A percentile compares a stretch with the other conserved stretches of the same genome.
Conservation (phyloP, 2,113 vertebrate genomes). For the Epinephelus lanceolatus region DNA sequence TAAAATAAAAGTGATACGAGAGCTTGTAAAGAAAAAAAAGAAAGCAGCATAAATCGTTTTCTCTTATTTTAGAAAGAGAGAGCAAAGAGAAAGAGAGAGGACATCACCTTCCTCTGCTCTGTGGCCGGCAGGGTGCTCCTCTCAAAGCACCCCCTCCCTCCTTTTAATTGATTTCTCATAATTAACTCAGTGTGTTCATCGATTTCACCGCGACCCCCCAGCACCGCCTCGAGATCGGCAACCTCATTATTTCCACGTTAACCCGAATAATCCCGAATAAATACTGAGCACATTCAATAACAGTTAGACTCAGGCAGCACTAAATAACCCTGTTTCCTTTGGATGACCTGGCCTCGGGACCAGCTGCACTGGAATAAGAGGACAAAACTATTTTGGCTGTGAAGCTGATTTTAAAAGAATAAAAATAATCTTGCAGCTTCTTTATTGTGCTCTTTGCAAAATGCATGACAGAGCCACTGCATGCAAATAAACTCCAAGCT, state of each 20-base stretch:
- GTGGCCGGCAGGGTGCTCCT: background rate
- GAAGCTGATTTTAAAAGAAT: too few relatives aligned
- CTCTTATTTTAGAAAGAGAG: background rate
- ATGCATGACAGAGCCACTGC: background rate
- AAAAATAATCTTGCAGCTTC: background rate
- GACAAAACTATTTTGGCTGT: background rate
- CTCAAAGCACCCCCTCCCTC: conserved; percentile 19
- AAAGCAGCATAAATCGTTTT: background rate
- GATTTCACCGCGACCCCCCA: conserved; percentile 71
- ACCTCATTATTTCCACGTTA: conserved; percentile 83
- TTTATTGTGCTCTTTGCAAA: too few relatives aligned
- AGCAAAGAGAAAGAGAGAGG: background rate
- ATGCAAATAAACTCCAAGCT: background rate
- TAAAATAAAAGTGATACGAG: conserved; percentile 1
- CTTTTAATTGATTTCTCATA: conserved; percentile 86
- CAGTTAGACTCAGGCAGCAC: conserved; percentile 68
- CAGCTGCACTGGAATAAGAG: background rate
- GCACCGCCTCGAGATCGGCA: conserved; percentile 53
- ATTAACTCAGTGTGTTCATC: conserved; percentile 85
- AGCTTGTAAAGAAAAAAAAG: background rate
- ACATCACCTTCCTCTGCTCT: background rate
- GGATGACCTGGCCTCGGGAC: background rate
- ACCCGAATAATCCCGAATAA: conserved; percentile 79
- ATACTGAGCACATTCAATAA: conserved; percentile 75
- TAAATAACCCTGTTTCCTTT: conserved; percentile 57